Conservation (phyloP, 35 echinoderm and acorn worm genomes). For the Acanthaster planci region DNA sequence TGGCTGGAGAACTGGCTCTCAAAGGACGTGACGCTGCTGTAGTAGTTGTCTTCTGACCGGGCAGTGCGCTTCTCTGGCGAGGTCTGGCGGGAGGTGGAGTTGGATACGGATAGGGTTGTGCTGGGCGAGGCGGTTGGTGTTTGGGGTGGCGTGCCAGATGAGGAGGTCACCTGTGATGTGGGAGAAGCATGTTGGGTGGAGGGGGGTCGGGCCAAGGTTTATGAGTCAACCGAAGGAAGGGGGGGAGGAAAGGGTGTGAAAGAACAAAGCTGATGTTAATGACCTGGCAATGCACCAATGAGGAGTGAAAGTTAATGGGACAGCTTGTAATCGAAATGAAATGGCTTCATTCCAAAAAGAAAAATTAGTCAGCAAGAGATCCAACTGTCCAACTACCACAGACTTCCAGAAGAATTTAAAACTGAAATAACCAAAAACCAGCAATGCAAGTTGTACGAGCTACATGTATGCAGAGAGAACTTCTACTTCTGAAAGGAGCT, state of each 20-base stretch:
- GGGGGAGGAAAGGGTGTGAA: not conserved
- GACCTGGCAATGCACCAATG: slow-evolving; percentile 25
- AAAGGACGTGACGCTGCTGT: slow-evolving; percentile 90
- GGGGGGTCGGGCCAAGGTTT: slow-evolving; percentile 11
- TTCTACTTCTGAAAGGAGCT: too few species aligned
- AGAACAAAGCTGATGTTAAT: slow-evolving; percentile 26
- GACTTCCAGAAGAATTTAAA: too few species aligned
- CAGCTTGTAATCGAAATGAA: slow-evolving; percentile 1
- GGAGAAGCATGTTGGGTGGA: slow-evolving; percentile 52
- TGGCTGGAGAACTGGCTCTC: slow-evolving; percentile 63
- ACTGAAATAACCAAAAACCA: too few species aligned
- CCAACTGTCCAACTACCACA: too few species aligned
- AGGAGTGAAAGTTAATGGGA: slow-evolving; percentile 3
- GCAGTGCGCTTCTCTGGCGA: slow-evolving; percentile 77
- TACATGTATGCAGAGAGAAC: too few species aligned
- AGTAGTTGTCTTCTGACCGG: slow-evolving; percentile 65
- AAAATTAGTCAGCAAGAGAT: too few species aligned
- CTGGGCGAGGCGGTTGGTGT: slow-evolving; percentile 49
- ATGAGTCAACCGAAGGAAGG: not conserved
- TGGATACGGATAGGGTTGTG: slow-evolving; percentile 56
- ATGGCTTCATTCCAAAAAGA: not conserved
- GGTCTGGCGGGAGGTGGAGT: slow-evolving; percentile 77
- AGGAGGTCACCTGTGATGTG: slow-evolving; percentile 54
- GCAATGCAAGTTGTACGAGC: too few species aligned
- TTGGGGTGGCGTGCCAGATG: slow-evolving; percentile 47